Evolutionary conservation across 2,113 vertebrate species (phyloP).

Genomic region (Gnathonemus echidnorhynchus): DNA sequence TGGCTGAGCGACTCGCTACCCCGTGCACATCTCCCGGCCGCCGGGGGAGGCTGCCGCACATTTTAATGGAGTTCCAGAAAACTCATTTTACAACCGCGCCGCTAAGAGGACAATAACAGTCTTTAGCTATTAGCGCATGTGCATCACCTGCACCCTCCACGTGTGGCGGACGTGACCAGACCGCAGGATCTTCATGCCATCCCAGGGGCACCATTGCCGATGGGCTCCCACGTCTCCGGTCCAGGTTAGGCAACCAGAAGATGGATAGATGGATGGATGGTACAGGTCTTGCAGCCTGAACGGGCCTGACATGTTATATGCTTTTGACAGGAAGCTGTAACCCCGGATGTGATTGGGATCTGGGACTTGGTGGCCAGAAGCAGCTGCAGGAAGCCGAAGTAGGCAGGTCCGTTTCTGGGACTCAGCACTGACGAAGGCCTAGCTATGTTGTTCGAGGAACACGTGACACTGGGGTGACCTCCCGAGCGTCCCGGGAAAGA

Average conservation of each 20-base stretch:
- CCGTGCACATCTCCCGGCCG: constrained; percentile 91
- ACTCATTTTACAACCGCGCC: constrained; percentile 92
- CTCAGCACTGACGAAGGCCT: neutral
- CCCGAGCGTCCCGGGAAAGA: neutral
- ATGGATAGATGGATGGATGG: neutral
- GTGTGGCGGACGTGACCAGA: neutral
- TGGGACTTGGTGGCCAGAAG: neutral
- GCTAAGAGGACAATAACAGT: constrained; percentile 69
- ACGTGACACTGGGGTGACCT: neutral
- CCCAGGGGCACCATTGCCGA: neutral
- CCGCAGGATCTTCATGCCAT: neutral
- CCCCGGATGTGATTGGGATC: neutral
- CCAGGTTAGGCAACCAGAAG: neutral
- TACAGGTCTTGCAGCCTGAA: neutral
- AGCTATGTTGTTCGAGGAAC: neutral
- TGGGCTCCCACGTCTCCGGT: neutral
- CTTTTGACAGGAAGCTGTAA: neutral
- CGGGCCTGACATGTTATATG: neutral
- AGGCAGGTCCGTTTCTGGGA: neutral
- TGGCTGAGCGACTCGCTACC: constrained; percentile 84
- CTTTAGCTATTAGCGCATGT: neutral
- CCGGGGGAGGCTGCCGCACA: constrained; percentile 85
- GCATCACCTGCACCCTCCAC: neutral
- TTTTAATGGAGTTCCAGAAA: constrained; percentile 99
- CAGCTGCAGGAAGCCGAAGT: neutral